phyloP scores from a whole-genome alignment of 35 echinoderm and acorn worm species.

The Lytechinus pictus region DNA sequence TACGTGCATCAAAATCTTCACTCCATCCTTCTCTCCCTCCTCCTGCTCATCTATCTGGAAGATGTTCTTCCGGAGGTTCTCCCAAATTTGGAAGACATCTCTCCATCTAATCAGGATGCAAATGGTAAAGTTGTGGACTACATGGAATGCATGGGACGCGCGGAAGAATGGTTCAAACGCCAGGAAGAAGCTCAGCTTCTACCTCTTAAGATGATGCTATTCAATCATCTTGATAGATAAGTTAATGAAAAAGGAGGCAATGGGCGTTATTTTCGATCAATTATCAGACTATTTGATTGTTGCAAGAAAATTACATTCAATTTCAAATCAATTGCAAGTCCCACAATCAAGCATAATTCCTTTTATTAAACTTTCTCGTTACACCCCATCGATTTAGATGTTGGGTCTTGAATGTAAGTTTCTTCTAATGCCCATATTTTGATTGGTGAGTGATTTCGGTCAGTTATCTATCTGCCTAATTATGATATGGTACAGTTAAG shows the following conservation, averaged over 20 bases:
- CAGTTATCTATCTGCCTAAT: no score
- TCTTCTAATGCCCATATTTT: no score
- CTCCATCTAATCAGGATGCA: neutral
- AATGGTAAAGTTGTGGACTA: neutral
- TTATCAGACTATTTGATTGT: no score
- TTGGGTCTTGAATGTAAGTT: no score
- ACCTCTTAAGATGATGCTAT: neutral
- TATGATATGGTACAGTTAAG: no score
- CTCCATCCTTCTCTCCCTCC: neutral
- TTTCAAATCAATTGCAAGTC: no score
- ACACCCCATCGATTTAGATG: no score
- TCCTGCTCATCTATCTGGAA: neutral
- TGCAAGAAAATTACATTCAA: no score
- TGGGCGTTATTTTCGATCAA: no score
- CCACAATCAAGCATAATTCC: no score
- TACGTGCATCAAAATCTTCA: neutral
- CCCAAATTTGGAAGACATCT: neutral
- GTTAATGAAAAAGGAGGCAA: neutral
- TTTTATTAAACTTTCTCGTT: no score
- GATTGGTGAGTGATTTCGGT: no score
- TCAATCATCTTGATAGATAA: neutral
- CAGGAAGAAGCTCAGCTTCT: neutral
- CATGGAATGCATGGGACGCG: neutral
- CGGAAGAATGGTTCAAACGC: neutral
- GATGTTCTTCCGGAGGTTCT: neutral